These are phyloP conservation scores for Bicyclus anynana DNA, from an alignment of 1,140 invertebrate species.

Conservation along the genomic window DNA sequence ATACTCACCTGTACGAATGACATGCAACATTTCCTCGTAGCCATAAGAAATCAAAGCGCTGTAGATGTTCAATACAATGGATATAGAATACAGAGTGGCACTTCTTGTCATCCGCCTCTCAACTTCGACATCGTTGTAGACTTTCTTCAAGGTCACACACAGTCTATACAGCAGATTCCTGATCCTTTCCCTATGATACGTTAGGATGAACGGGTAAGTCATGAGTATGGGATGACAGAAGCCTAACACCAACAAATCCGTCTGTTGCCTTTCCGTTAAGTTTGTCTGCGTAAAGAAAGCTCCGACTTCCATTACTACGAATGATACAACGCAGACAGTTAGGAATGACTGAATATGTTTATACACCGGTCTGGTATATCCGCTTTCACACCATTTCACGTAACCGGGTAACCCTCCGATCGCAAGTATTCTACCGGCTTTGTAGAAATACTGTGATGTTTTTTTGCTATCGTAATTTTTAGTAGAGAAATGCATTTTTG, in stretches of 20 bases:
- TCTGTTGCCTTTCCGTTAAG: constrained; percentile 29
- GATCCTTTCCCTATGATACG: constrained; percentile 13
- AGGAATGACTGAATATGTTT: background rate
- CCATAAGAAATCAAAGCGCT: constrained; percentile 31
- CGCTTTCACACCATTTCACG: background rate
- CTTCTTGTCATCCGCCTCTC: constrained; percentile 34
- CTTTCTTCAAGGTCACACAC: constrained; percentile 30
- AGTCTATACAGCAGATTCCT: constrained; percentile 26
- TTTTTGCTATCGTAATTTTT: background rate
- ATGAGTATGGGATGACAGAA: constrained; percentile 35
- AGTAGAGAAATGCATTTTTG: too few relatives aligned
- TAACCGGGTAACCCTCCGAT: background rate
- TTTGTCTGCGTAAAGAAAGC: constrained; percentile 29
- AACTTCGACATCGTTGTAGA: constrained; percentile 32
- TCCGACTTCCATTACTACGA: constrained; percentile 28
- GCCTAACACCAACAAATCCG: constrained; percentile 27
- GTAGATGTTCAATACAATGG: constrained; percentile 15
- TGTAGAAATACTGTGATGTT: background rate
- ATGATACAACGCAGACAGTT: constrained; percentile 12
- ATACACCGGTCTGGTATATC: background rate
- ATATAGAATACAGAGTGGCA: constrained; percentile 20
- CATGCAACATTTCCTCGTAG: constrained; percentile 9
- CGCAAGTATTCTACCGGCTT: background rate
- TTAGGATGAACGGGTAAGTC: constrained; percentile 14
- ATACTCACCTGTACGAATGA: background rate